These are phyloP conservation scores for Magallana nippona DNA, from an alignment of 2,888 invertebrate genomes.

Conservation along the genomic window DNA sequence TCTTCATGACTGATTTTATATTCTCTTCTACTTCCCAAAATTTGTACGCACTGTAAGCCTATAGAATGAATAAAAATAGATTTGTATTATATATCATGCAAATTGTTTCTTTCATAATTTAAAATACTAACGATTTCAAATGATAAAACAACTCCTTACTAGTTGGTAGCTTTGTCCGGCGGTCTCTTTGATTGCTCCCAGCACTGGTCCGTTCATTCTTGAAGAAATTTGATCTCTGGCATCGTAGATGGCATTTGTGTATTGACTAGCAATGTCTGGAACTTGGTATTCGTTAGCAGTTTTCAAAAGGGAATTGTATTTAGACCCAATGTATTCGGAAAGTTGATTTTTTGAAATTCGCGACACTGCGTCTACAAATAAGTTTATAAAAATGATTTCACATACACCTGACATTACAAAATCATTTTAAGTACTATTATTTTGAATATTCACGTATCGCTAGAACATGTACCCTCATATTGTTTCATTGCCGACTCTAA, in stretches of 20 bases:
- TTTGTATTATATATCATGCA: neutral
- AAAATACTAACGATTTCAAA: too few relatives aligned
- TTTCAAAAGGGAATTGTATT: slow-evolving; percentile 13
- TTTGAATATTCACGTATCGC: too few relatives aligned
- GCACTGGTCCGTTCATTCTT: slow-evolving; percentile 41
- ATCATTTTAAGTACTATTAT: too few relatives aligned
- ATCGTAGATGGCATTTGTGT: slow-evolving; percentile 56
- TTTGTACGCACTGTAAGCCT: slow-evolving; percentile 66
- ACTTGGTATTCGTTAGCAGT: neutral
- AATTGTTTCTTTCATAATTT: too few relatives aligned
- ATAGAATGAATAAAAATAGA: slow-evolving; percentile 53
- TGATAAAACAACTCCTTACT: slow-evolving; percentile 12
- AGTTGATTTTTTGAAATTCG: slow-evolving; percentile 4
- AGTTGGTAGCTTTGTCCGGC: slow-evolving; percentile 28
- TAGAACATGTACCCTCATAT: slow-evolving; percentile 32
- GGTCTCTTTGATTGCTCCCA: neutral
- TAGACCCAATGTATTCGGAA: slow-evolving; percentile 23
- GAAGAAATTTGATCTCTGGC: slow-evolving; percentile 50
- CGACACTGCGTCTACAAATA: slow-evolving; percentile 5
- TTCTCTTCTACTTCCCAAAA: slow-evolving; percentile 67
- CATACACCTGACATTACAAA: too few relatives aligned
- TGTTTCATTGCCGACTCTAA: slow-evolving; percentile 13
- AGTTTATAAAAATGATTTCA: neutral
- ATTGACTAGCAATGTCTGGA: slow-evolving; percentile 50
- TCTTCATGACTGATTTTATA: slow-evolving; percentile 45